Base-by-base conservation (phyloP, 2,113 vertebrate species). In the Oreotragus oreotragus region DNA sequence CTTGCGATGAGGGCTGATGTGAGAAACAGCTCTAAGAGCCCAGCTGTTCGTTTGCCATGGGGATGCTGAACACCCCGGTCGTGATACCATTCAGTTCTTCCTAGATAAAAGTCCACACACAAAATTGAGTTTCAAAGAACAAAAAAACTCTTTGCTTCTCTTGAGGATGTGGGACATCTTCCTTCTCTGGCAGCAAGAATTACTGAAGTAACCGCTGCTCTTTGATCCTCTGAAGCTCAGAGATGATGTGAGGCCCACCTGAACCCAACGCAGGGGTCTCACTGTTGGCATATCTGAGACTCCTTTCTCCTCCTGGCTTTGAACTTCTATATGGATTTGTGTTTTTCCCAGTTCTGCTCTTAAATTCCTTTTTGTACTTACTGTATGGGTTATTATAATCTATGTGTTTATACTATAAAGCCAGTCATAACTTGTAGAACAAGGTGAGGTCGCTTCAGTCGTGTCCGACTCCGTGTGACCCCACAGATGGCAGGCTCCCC, bases 381-480 rank as follows among this genome's bases (percentile, higher is more conserved):
- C 21, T 76, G 19, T 45, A 77, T 36, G 73, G 15, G 57, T 77
- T 81, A 83, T 83, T 85, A 60, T 0, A 95, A 39, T 33, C 21
- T 27, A 47, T 28, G 36, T 76, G 51, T 70, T 55, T 49, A 87
- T 36, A 88, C 43, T 62, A 11, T 76, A 92, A 95, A 96, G 85
- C 21, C 64, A 57, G 84, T 51, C 23, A 51, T 93, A 96, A 95
- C 81, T 90, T 91, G 23, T 23, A 95, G 51, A 84, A 84, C 25
- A 85, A 57, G 17, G n/a, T 66, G 30, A 97, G 27, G 30, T 92
- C n/a, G n/a, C n/a, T n/a, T n/a, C n/a, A n/a, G n/a, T n/a, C n/a
- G n/a, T n/a, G n/a, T n/a, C n/a, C n/a, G n/a, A n/a, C n/a, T n/a
- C n/a, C n/a, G n/a, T n/a, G n/a, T n/a, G n/a, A n/a, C n/a, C n/a